Conservation (phyloP, 1,140 invertebrate species). For the Chionoecetes opilio region DNA sequence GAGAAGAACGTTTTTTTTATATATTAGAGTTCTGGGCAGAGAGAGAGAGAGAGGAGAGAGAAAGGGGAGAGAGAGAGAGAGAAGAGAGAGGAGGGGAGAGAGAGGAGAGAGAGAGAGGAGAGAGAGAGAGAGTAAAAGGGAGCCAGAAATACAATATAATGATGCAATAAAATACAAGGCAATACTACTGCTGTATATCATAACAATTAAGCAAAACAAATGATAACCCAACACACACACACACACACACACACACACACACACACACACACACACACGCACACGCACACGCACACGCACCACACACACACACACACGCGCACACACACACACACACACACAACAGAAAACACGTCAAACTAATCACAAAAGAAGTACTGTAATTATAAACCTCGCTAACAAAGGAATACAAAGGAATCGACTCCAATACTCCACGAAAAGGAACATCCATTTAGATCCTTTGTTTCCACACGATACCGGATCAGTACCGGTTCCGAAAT, state of each 20-base stretch:
- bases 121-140: constrained; percentile 52
- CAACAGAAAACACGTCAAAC: not conserved
- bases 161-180: no score
- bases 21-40: constrained; percentile 11
- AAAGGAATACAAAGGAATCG: no score
- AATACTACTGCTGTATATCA: not conserved
- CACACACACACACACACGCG: no score
- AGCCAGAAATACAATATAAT: constrained; percentile 23
- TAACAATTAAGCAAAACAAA: constrained; percentile 7
- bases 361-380: no score
- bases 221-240: not conserved
- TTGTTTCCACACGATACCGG: not conserved
- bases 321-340: not conserved
- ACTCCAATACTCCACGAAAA: no score
- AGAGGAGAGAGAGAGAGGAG: constrained; percentile 30
- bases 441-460: not conserved
- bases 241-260: constrained; percentile 27
- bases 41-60: not conserved
- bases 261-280: constrained; percentile 10
- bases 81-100: not conserved
- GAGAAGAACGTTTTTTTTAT: not conserved
- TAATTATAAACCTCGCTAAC: no score
- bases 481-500: constrained; percentile 28
- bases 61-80: not conserved
- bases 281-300: no score